Percentiles rank a stretch among this genome's conserved stretches.
phyloP scores from a whole-genome alignment of 2,113 vertebrate genomes.

The Arothron firmamentum region DNA sequence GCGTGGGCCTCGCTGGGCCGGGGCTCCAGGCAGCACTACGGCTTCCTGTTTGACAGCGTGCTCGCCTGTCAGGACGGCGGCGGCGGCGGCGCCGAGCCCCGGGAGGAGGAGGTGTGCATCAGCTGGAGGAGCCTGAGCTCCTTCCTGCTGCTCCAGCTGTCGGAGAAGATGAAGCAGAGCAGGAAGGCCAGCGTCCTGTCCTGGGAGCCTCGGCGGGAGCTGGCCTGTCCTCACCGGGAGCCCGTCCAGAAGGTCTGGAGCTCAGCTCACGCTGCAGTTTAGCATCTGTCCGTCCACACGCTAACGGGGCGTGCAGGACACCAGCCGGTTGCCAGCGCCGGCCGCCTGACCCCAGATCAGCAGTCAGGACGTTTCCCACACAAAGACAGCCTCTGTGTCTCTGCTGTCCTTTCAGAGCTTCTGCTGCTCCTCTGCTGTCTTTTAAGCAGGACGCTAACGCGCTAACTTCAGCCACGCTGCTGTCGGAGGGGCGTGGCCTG shows the following conservation, averaged over 20 bases:
- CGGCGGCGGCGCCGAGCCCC: constrained; percentile 74
- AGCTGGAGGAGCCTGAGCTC: constrained; percentile 78
- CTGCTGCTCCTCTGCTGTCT: too few species aligned
- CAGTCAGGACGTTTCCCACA: too few species aligned
- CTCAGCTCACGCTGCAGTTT: constrained; percentile 62
- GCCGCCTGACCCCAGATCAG: too few species aligned
- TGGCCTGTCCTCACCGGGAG: constrained; percentile 77
- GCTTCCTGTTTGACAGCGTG: constrained; percentile 80
- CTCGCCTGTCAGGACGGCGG: constrained; percentile 65
- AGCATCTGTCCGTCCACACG: constrained; percentile 72
- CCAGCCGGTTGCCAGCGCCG: too few species aligned
- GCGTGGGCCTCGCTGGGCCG: constrained; percentile 58
- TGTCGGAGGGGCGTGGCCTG: too few species aligned
- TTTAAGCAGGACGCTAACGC: too few species aligned
- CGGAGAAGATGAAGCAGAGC: constrained; percentile 74
- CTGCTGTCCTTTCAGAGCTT: constrained; percentile 45
- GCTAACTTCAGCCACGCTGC: too few species aligned
- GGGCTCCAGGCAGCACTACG: constrained; percentile 77
- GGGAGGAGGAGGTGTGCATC: constrained; percentile 70
- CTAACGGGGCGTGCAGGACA: constrained; percentile 51
- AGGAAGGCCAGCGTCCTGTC: constrained; percentile 55
- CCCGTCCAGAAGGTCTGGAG: constrained; percentile 70
- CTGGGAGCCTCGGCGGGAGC: constrained; percentile 73
- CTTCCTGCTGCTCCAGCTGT: constrained; percentile 77
- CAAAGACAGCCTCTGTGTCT: constrained; percentile 50